Percentiles rank a stretch among this genome's conserved stretches.
Conservation (phyloP, 1,140 invertebrate genomes). For the Philotrypesis tridentata region DNA sequence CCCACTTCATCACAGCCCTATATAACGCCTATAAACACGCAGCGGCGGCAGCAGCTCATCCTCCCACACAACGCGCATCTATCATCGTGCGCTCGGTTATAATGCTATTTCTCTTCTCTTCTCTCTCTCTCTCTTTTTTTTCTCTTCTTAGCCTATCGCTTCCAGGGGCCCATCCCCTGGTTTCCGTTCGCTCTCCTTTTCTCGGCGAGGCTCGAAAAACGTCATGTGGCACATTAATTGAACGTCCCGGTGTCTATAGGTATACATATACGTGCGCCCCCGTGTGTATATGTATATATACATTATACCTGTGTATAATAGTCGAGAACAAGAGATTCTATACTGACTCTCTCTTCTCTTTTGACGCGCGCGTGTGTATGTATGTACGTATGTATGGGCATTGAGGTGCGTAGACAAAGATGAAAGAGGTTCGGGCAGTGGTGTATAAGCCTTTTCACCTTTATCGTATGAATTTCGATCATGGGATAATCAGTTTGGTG, state of each 20-base stretch:
- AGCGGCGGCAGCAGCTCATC: neutral
- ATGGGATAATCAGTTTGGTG: no score
- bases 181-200: slow-evolving; percentile 48
- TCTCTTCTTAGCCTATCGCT: neutral
- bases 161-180: slow-evolving; percentile 28
- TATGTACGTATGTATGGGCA: no score
- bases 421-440: no score
- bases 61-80: slow-evolving; percentile 24
- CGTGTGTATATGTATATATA: no score
- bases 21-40: neutral
- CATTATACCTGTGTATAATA: neutral
- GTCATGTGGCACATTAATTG: slow-evolving; percentile 59
- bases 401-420: no score
- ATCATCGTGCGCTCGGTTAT: slow-evolving; percentile 34
- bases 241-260: neutral
- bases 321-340: neutral
- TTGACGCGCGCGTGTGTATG: no score
- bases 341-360: no score
- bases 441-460: no score
- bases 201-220: slow-evolving; percentile 27
- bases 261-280: neutral
- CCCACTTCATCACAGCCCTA: neutral
- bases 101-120: slow-evolving; percentile 25
- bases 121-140: neutral
- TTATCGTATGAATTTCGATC: no score